Conservation (phyloP, 2,888 invertebrate species). For the Trisateles emortualis region DNA sequence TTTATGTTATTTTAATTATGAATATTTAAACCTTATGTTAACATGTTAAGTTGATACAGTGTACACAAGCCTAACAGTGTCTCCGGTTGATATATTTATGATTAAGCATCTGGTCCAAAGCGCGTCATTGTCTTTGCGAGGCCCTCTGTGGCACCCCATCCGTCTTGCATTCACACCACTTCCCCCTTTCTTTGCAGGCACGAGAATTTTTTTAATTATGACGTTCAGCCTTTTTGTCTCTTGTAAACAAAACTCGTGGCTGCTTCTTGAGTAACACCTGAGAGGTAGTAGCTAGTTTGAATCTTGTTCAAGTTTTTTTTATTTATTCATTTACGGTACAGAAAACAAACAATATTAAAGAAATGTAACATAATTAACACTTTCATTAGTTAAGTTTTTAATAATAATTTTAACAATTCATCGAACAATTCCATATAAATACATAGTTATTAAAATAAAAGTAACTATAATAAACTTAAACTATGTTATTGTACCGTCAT, state of each 20-base stretch:
- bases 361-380: no score
- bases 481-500: no score
- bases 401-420: no score
- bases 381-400: no score
- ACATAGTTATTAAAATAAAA: no score
- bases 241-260: constrained; percentile 52
- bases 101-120: constrained; percentile 83
- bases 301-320: constrained; percentile 25
- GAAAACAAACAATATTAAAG: no score
- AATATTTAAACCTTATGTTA: no score
- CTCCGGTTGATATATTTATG: constrained; percentile 86
- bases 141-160: constrained; percentile 81
- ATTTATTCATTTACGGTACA: no score
- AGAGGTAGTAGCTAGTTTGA: constrained; percentile 43
- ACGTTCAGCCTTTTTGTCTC: constrained; percentile 85
- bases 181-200: constrained; percentile 84
- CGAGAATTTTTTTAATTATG: constrained; percentile 87
- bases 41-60: constrained; percentile 29
- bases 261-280: constrained; percentile 49
- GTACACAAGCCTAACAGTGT: constrained; percentile 57
- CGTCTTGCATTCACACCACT: constrained; percentile 83
- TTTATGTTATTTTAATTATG: no score
- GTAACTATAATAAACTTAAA: no score
- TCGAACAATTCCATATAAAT: no score
- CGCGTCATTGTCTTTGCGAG: constrained; percentile 81